Base-by-base conservation (phyloP, 2,113 vertebrate species). In the Pyrgilauda ruficollis region DNA sequence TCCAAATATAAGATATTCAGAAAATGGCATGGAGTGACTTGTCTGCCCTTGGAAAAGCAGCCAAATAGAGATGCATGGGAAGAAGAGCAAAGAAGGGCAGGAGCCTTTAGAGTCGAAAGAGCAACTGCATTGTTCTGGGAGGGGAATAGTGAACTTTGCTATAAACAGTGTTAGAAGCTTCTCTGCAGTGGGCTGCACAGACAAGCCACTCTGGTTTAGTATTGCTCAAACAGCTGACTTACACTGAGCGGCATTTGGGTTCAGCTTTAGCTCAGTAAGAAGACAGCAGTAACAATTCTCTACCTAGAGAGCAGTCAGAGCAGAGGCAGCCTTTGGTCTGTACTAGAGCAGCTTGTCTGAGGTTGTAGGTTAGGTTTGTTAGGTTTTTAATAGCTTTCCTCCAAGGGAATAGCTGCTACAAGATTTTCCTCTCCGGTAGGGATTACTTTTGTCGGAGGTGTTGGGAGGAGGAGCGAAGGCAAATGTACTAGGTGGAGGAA, bases 21-120 rank as follows among this genome's bases (percentile, higher is more conserved):
- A 53, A 72, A 80, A 82, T 43, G 56, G 47, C 37, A n/a, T 20
- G 33, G 52, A 77, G 59, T 23, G 87, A 37, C n/a, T 95, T 70
- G 7, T 69, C 63, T 86, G 72, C 53, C 64, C 64, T 89, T 90
- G 89, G 80, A 76, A 94, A 87, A 94, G 47, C 44, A 96, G 77
- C 59, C 74, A 87, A 66, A 83, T 33, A 90, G 41, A 86, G 47
- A 94, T 52, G 63, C 62, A 72, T 88, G 55, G 62, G 66, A 96
- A 87, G 68, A 84, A 47, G 67, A 78, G 56, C 28, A 59, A 61
- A 77, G 67, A 67, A 77, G 49, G 63, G 56, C 1, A 1, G 61
- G 58, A 72, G 22, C 21, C 53, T 87, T 85, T 66, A 22, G 75
- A 90, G 53, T 24, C 28, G 33, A 41, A 66, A 78, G 49, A 94